phyloP scores from a whole-genome alignment of 2,888 invertebrate species.

The Drosophila parthenogenetica region DNA sequence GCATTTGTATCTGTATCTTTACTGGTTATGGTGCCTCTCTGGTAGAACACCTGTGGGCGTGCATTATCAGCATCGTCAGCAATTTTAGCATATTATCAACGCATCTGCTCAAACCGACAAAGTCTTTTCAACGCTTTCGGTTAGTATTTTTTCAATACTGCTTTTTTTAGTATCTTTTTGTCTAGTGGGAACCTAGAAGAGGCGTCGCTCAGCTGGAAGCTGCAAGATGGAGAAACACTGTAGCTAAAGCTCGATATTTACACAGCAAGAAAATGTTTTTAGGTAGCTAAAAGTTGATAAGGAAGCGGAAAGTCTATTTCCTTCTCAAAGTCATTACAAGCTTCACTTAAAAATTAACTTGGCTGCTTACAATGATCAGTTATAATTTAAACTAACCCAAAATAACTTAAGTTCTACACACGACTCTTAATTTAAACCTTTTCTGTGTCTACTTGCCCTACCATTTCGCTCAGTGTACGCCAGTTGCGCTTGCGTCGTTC shows the following conservation, averaged over 20 bases:
- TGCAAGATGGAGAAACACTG: constrained; percentile 44
- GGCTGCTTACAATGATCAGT: no score
- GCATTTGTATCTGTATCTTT: constrained; percentile 45
- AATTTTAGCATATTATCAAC: constrained; percentile 81
- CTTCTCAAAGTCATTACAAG: no score
- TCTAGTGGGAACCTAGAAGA: constrained; percentile 49
- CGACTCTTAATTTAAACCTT: no score
- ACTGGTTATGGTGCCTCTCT: constrained; percentile 8
- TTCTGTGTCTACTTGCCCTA: no score
- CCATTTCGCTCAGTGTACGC: constrained; percentile 32
- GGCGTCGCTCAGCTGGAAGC: constrained; percentile 73
- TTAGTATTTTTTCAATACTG: neutral
- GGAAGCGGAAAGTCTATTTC: no score
- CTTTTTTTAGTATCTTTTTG: neutral
- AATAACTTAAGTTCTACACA: no score
- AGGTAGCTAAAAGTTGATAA: no score
- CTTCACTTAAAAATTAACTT: no score
- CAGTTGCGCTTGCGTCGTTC: constrained; percentile 67
- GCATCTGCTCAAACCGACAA: constrained; percentile 82
- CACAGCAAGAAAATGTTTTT: constrained; percentile 34
- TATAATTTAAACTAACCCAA: no score
- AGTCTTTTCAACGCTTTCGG: constrained; percentile 82
- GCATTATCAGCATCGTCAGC: constrained; percentile 76
- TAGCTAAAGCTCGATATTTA: constrained; percentile 29
- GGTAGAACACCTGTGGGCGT: constrained; percentile 75